Evolutionary conservation across 2,888 invertebrate genomes (phyloP), one percentile per base, ranked within the genome.

Genomic region (Suillia variegata): DNA sequence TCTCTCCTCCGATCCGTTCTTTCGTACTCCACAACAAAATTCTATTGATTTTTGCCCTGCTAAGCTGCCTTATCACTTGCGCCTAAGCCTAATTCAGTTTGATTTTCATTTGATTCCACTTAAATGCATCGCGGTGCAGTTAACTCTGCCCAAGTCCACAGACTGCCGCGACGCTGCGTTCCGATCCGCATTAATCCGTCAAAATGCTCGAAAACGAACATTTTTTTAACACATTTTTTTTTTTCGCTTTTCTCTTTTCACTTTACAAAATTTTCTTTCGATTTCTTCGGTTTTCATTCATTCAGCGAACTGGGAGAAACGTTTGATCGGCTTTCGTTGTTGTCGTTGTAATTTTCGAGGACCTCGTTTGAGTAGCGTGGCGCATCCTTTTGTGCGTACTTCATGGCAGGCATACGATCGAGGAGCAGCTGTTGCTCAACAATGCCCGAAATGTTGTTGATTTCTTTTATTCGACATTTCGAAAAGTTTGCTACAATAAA

Each of bases 81-180:
- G 17, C 13, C 13, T 45, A 45, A 45, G 4, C 17, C 45, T 45
- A 20, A 45, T 45, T 18, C 45, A 20, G 6, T 45, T 45, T 45
- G 45, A 45, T 45, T 45, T 45, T 45, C 45, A 45, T 45, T 45
- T 45, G 45, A 45, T 17, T 45, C 45, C 45, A 45, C 45, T 45
- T 45, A 45, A 18, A 17, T 45, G 45, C 45, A 45, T 18, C 45
- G 38, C n/a, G 6, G n/a, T n/a, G 10, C 38, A 8, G 10, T n/a
- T 38, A 4, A n/a, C 38, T 8, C 38, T 45, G 8, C 45, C 4
- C 20, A 18, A 45, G 13, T 45, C 20, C 45, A 45, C 45, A 45
- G 17, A 20, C 2, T 17, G 2, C 8, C 18, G 4, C 18, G 45
- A 45, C 5, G 45, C 17, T 38, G 12, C 38, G 6, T 10, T 10